phyloP scores from a whole-genome alignment of 1,140 invertebrate genomes.

The Micrasema minimum region DNA sequence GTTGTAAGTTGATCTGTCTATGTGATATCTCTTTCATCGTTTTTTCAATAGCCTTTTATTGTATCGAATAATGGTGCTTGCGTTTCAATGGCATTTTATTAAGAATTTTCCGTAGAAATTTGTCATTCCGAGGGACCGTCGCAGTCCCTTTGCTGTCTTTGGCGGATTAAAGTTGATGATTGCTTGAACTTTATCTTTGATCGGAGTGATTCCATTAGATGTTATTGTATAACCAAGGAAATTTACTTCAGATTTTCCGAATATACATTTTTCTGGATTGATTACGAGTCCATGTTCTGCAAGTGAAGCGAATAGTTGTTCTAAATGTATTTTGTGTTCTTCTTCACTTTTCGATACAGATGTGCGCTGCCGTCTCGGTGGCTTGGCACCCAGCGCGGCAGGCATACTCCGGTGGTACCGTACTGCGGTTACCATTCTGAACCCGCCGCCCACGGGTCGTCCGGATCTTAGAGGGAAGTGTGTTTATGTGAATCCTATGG shows the following conservation, averaged over 20 bases:
- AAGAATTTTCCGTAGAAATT: too few relatives aligned
- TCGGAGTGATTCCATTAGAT: not conserved
- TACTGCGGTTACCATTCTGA: slow-evolving; percentile 63
- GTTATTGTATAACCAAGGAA: not conserved
- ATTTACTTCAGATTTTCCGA: not conserved
- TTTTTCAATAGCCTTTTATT: not conserved
- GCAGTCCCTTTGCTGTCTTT: too few relatives aligned
- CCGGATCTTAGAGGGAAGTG: slow-evolving; percentile 62
- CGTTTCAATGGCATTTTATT: not conserved
- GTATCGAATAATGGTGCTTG: not conserved
- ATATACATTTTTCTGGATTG: not conserved
- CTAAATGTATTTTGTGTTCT: not conserved
- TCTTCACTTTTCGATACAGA: not conserved
- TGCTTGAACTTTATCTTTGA: not conserved
- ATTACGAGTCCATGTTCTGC: not conserved
- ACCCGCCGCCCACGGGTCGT: too few relatives aligned
- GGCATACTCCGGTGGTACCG: slow-evolving; percentile 32
- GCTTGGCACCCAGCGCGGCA: not conserved
- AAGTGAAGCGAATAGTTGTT: not conserved
- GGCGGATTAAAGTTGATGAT: not conserved
- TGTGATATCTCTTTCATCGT: not conserved
- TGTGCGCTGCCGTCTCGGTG: not conserved
- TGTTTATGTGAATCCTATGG: slow-evolving; percentile 47
- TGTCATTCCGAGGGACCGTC: too few relatives aligned
- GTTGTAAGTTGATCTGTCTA: not conserved